Evolutionary conservation across 1,140 invertebrate species (phyloP).

Genomic region (Gonioctena quinquepunctata): DNA sequence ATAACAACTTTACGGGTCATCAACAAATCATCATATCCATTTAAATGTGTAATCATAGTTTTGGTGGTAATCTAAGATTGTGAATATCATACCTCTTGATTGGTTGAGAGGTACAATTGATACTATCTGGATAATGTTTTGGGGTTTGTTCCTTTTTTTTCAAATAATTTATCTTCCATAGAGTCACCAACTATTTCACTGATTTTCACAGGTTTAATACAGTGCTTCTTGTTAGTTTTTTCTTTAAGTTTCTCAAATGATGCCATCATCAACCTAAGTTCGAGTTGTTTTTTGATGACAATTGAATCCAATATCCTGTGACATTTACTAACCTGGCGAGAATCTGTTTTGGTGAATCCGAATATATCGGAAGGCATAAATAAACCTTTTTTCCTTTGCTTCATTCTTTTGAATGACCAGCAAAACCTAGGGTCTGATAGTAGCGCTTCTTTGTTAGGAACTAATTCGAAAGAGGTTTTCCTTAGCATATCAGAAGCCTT

Average conservation of each 20-base stretch:
- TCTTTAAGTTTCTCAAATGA: background rate
- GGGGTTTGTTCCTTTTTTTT: background rate
- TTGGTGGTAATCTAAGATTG: background rate
- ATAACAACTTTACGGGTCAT: conserved; percentile 23
- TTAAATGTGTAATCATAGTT: background rate
- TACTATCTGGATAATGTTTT: too few species aligned
- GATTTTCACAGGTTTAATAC: background rate
- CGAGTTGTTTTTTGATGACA: background rate
- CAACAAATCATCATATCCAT: conserved; percentile 11
- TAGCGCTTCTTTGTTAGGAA: background rate
- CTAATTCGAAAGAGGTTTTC: background rate
- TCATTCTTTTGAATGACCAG: conserved; percentile 10
- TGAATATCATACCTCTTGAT: too few species aligned
- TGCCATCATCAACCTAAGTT: background rate
- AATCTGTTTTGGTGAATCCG: conserved; percentile 25
- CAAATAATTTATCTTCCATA: background rate
- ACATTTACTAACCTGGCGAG: background rate
- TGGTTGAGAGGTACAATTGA: background rate
- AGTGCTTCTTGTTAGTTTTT: background rate
- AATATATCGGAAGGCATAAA: conserved; percentile 14
- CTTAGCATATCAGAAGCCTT: background rate
- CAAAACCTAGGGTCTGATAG: conserved; percentile 20
- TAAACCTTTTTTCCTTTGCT: conserved; percentile 19
- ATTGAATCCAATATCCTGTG: background rate
- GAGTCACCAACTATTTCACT: background rate